Base-by-base conservation (phyloP, 2,797 vertebrate genomes). In the Acanthis flammea region DNA sequence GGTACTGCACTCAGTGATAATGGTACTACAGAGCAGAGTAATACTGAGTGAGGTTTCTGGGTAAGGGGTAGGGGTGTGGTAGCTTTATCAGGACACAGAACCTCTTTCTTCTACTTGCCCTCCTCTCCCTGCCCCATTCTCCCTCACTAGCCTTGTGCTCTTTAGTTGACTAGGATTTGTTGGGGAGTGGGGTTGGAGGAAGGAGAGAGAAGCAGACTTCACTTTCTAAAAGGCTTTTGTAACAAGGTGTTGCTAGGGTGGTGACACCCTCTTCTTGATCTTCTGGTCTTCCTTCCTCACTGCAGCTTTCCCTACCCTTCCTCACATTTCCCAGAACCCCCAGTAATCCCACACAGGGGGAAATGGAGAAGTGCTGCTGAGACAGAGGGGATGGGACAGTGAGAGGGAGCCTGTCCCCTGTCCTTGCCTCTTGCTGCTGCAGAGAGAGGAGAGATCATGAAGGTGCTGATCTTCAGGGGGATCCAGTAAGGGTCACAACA, bases 1-100 rank as follows among this genome's bases (percentile, higher is more conserved):
- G n/a, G 27, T 84, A 24, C 42, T 1, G 1, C 71, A 9, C 31
- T 65, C n/a, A 15, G 53, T 35, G 24, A 4, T 39, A 41, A 9
- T 28, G 42, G 22, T 61, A 22, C 13, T 50, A 31, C 10, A 22
- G 3, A 25, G 11, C 67, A 71, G 41, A 0, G 0, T 60, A 30
- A 7, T 58, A 16, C 42, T 57, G 54, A 60, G 41, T 65, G 62
- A 57, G 37, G 19, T 23, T 35, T 81, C 57, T 53, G 41, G 11
- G 16, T 71, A 28, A 25, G 39, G 24, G 3, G 12, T 71, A 23
- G 23, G 33, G 24, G 2, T 48, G 12, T 60, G 23, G 23, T 55
- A 33, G 19, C 19, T 79, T 48, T 22, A 41, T 79, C 24, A 33
- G 53, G 33, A 25, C 41, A 10, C 2, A 33, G 48, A 48, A 37